Evolutionary conservation across 1,140 invertebrate species (phyloP).

Genomic region (Trissolcus basalis): DNA sequence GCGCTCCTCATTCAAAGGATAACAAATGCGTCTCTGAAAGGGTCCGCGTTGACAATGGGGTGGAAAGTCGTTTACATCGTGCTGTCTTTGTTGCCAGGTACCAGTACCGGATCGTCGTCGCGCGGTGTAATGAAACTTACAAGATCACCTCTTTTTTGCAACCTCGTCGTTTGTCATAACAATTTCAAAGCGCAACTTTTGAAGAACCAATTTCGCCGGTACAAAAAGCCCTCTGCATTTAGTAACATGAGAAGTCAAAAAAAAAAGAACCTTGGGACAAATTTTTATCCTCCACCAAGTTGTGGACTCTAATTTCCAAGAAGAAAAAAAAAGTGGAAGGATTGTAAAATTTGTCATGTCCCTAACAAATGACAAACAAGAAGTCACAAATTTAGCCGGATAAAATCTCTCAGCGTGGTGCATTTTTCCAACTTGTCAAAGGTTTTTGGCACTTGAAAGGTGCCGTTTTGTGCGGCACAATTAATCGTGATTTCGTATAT

Average conservation of each 20-base stretch:
- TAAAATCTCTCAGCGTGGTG: neutral
- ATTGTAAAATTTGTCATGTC: constrained; percentile 1
- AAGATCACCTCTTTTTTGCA: constrained; percentile 44
- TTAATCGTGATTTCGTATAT: constrained; percentile 30
- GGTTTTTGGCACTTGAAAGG: constrained; percentile 1
- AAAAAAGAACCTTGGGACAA: no score
- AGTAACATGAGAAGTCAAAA: constrained; percentile 12
- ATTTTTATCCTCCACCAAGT: no score
- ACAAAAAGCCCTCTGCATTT: neutral
- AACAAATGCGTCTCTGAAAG: constrained; percentile 75
- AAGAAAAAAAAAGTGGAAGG: neutral
- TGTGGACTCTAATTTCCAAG: neutral
- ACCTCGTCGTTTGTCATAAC: constrained; percentile 50
- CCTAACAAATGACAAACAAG: neutral
- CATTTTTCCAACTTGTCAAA: constrained; percentile 11
- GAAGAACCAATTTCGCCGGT: constrained; percentile 26
- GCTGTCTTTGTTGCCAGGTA: constrained; percentile 61
- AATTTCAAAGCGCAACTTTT: constrained; percentile 28
- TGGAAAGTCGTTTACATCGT: constrained; percentile 71
- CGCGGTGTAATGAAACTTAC: constrained; percentile 54
- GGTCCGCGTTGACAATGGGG: constrained; percentile 70
- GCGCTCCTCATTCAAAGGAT: constrained; percentile 75
- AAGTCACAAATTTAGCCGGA: constrained; percentile 16
- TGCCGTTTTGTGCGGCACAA: constrained; percentile 10
- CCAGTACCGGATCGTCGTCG: constrained; percentile 37